phyloP scores from a whole-genome alignment of 53 echinoderm and acorn worm genomes.

The Paracentrotus lividus region DNA sequence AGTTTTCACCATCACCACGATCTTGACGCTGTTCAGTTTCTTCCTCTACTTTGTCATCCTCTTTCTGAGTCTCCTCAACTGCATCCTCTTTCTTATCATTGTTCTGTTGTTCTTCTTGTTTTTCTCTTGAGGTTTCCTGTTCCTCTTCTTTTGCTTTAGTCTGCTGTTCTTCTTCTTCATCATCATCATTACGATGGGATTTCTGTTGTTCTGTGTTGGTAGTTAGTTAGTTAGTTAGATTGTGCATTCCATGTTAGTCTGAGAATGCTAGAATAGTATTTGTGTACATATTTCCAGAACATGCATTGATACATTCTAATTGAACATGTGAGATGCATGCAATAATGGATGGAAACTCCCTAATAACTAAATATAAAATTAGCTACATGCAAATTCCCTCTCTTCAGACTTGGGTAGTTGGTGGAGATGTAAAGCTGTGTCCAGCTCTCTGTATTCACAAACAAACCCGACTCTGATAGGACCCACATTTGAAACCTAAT shows the following conservation, averaged over 20 bases:
- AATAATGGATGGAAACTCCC: neutral
- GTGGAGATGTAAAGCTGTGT: too few relatives aligned
- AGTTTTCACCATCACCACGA: slow-evolving; percentile 8
- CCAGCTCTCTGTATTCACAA: too few relatives aligned
- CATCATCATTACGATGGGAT: neutral
- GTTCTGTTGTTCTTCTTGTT: neutral
- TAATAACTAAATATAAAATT: neutral
- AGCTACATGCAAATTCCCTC: neutral
- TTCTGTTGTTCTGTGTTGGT: slow-evolving; percentile 49
- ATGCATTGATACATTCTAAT: neutral
- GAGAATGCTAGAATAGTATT: neutral
- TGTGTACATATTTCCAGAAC: neutral
- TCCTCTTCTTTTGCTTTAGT: slow-evolving; percentile 2
- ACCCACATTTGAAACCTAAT: too few relatives aligned
- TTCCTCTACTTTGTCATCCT: neutral
- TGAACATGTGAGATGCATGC: neutral
- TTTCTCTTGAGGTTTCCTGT: neutral
- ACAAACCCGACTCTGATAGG: too few relatives aligned
- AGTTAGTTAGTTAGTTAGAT: slow-evolving; percentile 12
- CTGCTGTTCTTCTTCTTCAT: slow-evolving; percentile 18
- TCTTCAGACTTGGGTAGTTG: too few relatives aligned
- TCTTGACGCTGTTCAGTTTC: neutral
- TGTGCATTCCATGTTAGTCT: slow-evolving; percentile 27
- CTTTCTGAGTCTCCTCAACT: neutral
- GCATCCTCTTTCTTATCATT: slow-evolving; percentile 16